A percentile compares a stretch with the other conserved stretches of the same genome.
These are phyloP conservation scores for Malacoraja senta DNA, from an alignment of 2,797 vertebrate species.

Conservation along the genomic window DNA sequence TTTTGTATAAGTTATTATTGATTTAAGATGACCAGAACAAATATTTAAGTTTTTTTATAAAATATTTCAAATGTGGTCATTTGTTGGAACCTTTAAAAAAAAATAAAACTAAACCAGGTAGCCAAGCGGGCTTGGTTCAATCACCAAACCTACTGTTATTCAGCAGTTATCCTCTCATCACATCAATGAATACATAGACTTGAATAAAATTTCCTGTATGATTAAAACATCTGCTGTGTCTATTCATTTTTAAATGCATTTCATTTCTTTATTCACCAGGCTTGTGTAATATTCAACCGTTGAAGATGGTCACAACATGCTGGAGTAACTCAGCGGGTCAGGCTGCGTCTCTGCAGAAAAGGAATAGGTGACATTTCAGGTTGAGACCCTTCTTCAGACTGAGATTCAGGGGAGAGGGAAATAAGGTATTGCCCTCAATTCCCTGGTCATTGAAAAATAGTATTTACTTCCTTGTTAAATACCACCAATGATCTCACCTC, in stretches of 20 bases:
- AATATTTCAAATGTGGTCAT: slow-evolving; percentile 36
- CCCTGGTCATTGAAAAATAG: no score
- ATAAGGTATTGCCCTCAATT: no score
- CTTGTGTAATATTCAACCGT: neutral
- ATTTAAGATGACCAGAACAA: slow-evolving; percentile 47
- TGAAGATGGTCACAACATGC: neutral
- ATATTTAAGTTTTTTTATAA: slow-evolving; percentile 62
- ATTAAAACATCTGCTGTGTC: neutral
- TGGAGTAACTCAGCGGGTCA: no score
- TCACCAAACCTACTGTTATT: slow-evolving; percentile 50
- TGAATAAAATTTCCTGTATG: slow-evolving; percentile 69
- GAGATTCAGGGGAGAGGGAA: no score
- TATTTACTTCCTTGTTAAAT: no score
- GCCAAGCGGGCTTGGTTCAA: slow-evolving; percentile 74
- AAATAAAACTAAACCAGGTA: slow-evolving; percentile 42
- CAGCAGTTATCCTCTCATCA: slow-evolving; percentile 74
- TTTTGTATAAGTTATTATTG: slow-evolving; percentile 65
- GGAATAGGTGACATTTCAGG: no score
- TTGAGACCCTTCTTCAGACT: no score
- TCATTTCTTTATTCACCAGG: neutral
- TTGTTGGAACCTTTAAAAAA: slow-evolving; percentile 51
- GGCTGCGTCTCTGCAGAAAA: no score
- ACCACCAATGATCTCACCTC: no score
- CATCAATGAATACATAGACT: slow-evolving; percentile 80
- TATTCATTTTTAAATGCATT: neutral